Evolutionary conservation across 2,797 vertebrate species (phyloP).

Genomic region (Peromyscus melanophrys): DNA sequence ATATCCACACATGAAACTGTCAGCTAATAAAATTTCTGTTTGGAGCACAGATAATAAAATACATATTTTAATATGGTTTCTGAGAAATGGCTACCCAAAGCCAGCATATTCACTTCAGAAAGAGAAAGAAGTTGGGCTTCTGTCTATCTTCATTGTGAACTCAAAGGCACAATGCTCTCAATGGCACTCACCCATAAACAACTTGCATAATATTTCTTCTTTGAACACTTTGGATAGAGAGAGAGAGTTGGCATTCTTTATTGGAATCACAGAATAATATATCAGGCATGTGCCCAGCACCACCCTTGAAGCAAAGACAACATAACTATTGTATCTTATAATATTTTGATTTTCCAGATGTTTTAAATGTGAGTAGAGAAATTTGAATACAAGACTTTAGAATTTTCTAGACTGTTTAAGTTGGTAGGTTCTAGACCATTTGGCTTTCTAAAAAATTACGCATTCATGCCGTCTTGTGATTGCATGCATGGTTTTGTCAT

Average conservation of each 20-base stretch:
- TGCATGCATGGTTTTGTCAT: not conserved
- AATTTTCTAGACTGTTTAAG: not conserved
- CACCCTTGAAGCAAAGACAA: not conserved
- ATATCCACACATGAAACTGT: not conserved
- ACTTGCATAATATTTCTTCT: not conserved
- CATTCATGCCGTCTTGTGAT: not conserved
- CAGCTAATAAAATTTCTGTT: not conserved
- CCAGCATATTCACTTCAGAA: not conserved
- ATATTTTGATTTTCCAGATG: not conserved
- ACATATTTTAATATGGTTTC: not conserved
- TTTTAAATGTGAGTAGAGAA: constrained; percentile 4
- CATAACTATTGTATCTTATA: not conserved
- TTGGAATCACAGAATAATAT: not conserved
- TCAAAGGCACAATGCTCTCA: not conserved
- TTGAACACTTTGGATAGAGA: not conserved
- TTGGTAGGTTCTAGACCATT: no score
- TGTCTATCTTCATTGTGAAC: not conserved
- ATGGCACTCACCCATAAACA: not conserved
- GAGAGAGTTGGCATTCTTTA: not conserved
- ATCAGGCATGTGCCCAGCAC: not conserved
- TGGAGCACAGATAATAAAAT: not conserved
- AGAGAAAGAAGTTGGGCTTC: not conserved
- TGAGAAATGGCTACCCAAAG: not conserved
- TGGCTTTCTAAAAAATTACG: not conserved
- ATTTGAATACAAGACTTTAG: not conserved